phyloP scores from a whole-genome alignment of 2,888 invertebrate genomes.

The Helicoverpa assulta region DNA sequence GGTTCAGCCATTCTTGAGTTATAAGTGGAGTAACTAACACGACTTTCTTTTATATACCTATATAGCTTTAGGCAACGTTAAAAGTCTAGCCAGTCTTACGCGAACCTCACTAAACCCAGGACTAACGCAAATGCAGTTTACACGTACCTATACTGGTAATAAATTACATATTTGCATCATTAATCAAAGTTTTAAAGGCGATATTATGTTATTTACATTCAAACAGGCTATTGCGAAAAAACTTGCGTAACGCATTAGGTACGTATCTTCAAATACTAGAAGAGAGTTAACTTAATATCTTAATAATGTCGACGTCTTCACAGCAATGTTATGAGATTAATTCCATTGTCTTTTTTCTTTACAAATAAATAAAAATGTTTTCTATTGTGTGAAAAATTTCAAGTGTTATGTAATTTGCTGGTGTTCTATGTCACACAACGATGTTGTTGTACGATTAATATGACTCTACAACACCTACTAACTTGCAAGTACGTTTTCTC shows the following conservation, averaged over 20 bases:
- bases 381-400: constrained; percentile 52
- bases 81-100: neutral
- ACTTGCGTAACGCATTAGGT: constrained; percentile 31
- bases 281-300: constrained; percentile 44
- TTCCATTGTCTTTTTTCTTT: constrained; percentile 37
- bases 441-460: too few species aligned
- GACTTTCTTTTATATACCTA: too few species aligned
- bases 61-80: too few species aligned
- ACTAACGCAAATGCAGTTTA: neutral
- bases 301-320: constrained; percentile 15
- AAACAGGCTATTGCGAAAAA: constrained; percentile 18
- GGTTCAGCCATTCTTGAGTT: too few species aligned
- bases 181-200: constrained; percentile 5
- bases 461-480: neutral
- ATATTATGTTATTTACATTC: constrained; percentile 15
- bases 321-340: constrained; percentile 31
- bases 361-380: constrained; percentile 33
- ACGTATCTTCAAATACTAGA: constrained; percentile 32
- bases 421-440: constrained; percentile 32
- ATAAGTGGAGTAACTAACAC: too few species aligned
- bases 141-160: too few species aligned
- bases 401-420: constrained; percentile 48
- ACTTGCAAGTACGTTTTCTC: too few species aligned
- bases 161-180: constrained; percentile 11
- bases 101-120: neutral